These are phyloP conservation scores for Smittia sp. DNA, from an alignment of 2,888 invertebrate species.

Conservation along the genomic window DNA sequence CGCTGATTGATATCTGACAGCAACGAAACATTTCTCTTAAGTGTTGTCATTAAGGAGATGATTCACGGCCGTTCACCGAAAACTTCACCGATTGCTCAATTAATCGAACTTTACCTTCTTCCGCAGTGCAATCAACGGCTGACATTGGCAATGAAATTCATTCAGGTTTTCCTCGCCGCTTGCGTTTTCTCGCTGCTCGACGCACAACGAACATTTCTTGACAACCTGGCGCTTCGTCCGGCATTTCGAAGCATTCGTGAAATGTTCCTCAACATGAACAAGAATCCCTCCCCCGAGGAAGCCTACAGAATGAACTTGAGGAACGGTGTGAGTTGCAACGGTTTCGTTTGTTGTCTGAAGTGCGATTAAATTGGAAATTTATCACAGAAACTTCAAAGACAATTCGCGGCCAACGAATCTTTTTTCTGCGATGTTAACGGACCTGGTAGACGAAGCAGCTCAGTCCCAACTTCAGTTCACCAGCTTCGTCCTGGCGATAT, in stretches of 20 bases:
- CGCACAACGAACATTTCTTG: constrained; percentile 29
- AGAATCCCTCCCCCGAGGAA: background rate
- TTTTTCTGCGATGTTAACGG: constrained; percentile 51
- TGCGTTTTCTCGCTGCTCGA: background rate
- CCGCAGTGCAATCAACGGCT: background rate
- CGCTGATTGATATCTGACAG: too few relatives aligned
- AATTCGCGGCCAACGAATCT: constrained; percentile 46
- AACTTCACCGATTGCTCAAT: too few relatives aligned
- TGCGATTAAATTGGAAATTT: background rate
- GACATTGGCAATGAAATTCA: background rate
- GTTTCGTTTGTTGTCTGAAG: background rate
- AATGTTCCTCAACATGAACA: background rate
- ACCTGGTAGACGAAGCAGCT: constrained; percentile 50
- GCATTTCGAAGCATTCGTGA: background rate
- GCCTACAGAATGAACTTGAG: background rate
- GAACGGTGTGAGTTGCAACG: background rate
- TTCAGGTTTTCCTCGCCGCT: background rate
- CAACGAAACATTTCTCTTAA: too few relatives aligned
- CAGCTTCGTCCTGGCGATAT: constrained; percentile 61
- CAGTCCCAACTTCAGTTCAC: constrained; percentile 58
- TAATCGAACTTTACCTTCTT: too few relatives aligned
- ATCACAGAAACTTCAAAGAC: constrained; percentile 50
- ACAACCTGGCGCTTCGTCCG: constrained; percentile 1
- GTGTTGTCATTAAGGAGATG: too few relatives aligned
- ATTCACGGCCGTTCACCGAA: too few relatives aligned